Percentiles rank a stretch among this genome's conserved stretches.
Evolutionary conservation across 2,888 invertebrate genomes (phyloP).

Genomic region (Eilema griseolum): DNA sequence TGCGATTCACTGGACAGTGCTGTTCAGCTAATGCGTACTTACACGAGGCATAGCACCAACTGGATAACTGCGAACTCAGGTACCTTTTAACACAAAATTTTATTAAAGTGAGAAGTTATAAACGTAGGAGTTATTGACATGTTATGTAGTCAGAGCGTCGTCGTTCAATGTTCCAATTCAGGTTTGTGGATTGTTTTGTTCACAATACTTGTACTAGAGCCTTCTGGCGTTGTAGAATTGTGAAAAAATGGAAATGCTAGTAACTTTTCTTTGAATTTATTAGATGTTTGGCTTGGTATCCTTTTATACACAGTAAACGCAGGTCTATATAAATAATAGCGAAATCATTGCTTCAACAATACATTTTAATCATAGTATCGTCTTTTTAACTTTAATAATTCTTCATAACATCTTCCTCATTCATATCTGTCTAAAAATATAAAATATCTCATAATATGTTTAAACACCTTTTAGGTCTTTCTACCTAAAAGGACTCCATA

Average conservation of each 20-base stretch:
- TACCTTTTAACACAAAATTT: background rate
- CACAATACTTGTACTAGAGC: background rate
- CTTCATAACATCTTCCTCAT: too few relatives aligned
- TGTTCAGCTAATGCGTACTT: conserved; percentile 73
- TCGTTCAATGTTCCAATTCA: background rate
- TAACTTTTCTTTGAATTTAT: background rate
- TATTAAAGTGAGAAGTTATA: background rate
- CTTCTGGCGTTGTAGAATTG: background rate
- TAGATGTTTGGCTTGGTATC: too few relatives aligned
- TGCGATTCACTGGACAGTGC: conserved; percentile 68
- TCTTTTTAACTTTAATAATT: too few relatives aligned
- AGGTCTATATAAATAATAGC: too few relatives aligned
- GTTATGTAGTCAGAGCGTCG: background rate
- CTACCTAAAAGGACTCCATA: too few relatives aligned
- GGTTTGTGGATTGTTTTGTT: background rate
- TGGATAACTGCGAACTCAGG: conserved; percentile 38
- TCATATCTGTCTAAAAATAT: too few relatives aligned
- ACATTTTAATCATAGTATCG: too few relatives aligned
- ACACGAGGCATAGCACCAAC: conserved; percentile 48
- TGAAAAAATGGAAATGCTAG: too few relatives aligned
- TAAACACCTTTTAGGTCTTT: too few relatives aligned
- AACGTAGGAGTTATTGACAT: background rate
- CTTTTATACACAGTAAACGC: too few relatives aligned
- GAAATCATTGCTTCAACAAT: too few relatives aligned
- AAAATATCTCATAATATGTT: too few relatives aligned